Evolutionary conservation across 2,888 invertebrate species (phyloP).

Genomic region (Drosophila melanosoma): DNA sequence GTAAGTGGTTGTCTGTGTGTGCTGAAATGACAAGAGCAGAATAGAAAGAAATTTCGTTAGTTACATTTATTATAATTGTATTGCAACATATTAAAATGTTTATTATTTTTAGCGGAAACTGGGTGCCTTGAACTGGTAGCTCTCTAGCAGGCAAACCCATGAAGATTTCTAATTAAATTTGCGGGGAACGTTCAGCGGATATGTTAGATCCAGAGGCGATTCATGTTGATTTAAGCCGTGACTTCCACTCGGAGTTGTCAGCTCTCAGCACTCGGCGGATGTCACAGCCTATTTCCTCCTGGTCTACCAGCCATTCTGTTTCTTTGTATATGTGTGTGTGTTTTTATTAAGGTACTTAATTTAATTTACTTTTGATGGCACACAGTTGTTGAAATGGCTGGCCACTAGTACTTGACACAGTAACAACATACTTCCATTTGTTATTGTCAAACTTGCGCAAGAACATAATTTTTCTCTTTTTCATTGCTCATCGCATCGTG

Average conservation of each 20-base stretch:
- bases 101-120: constrained; percentile 49
- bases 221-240: constrained; percentile 30
- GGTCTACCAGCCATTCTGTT: constrained; percentile 26
- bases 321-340: constrained; percentile 1
- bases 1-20: constrained; percentile 20
- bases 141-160: constrained; percentile 34
- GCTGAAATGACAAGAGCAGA: constrained; percentile 77
- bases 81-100: constrained; percentile 65
- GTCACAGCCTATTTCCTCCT: constrained; percentile 78
- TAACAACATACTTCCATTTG: constrained; percentile 65
- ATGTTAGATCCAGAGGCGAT: constrained; percentile 41
- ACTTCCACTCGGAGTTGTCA: constrained; percentile 45
- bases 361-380: constrained; percentile 51
- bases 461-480: constrained; percentile 48
- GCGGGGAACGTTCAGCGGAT: constrained; percentile 73
- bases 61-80: constrained; percentile 55
- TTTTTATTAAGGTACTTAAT: constrained; percentile 41
- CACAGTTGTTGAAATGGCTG: constrained; percentile 14
- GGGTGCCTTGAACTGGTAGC: constrained; percentile 68
- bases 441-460: constrained; percentile 66
- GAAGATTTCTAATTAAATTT: constrained; percentile 74
- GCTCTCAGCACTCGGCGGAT: constrained; percentile 71
- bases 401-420: constrained; percentile 28
- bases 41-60: constrained; percentile 71
- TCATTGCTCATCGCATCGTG: constrained; percentile 14